phyloP scores from a whole-genome alignment of 2,113 vertebrate genomes.

The Numenius arquata region DNA sequence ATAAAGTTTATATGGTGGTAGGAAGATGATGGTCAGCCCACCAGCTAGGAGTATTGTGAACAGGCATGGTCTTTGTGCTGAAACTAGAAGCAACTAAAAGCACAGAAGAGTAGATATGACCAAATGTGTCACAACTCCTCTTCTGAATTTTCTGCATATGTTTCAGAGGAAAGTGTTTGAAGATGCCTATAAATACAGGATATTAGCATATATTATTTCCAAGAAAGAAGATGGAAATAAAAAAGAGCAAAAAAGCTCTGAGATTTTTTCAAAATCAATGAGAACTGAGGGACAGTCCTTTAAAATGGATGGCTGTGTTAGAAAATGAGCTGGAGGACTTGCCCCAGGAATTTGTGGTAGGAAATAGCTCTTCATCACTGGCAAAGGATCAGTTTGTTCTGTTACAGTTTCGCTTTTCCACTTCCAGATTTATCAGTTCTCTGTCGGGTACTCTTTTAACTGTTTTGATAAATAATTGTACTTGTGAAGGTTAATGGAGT shows the following conservation, averaged over 20 bases:
- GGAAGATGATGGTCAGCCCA: not conserved
- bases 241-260: not conserved
- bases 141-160: not conserved
- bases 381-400: conserved; percentile 6
- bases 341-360: not conserved
- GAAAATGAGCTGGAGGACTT: not conserved
- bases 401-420: not conserved
- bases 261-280: not conserved
- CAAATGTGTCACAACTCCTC: not conserved
- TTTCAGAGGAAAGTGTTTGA: not conserved
- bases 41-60: not conserved
- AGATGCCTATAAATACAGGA: not conserved
- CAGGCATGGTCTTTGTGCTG: not conserved
- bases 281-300: not conserved
- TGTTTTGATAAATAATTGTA: conserved; percentile 71
- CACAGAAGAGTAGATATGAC: not conserved
- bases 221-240: not conserved
- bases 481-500: conserved; percentile 71
- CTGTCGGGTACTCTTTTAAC: conserved; percentile 23
- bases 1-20: not conserved
- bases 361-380: conserved; percentile 3
- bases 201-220: not conserved
- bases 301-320: not conserved
- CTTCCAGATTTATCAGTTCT: conserved; percentile 32
- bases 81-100: not conserved